Base-by-base conservation (phyloP, 2,888 invertebrate genomes). In the Thyatira batis region DNA sequence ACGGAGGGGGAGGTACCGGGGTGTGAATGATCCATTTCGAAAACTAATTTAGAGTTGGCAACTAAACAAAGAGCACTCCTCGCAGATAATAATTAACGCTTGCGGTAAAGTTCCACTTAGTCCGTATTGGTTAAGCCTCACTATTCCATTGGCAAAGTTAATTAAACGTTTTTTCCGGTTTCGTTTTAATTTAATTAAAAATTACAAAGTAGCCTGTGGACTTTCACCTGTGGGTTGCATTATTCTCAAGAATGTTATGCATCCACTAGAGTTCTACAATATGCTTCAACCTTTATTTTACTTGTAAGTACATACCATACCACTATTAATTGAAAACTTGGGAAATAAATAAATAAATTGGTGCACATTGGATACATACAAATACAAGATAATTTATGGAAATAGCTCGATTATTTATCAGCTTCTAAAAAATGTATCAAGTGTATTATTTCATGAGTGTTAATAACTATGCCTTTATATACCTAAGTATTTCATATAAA, bases 21-120 rank as follows among this genome's bases (percentile, higher is more conserved):
- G 90, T 89, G 90, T 85, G 91, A 91, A 91, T 91, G 92, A 92
- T 92, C 92, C 90, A 92, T 92, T 92, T 91, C 92, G 90, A 92
- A 92, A 92, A 92, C 92, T 92, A 92, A 92, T 92, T 92, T 92
- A 90, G 92, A 92, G 92, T 92, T 92, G 89, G 90, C 91, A 92
- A 92, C 92, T 92, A 91, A 92, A 92, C 92, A 92, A 92, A 89
- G 92, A 91, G 90, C 89, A 91, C 91, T 91, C 84, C 88, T 88
- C 87, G 80, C 89, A 90, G 91, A 92, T 92, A 91, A 92, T 92
- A 92, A 92, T 92, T 92, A 92, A 92, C 89, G 92, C 89, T 89
- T 86, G 92, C 84, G 92, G 91, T 91, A 84, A 85, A 88, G 86
- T 88, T 88, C 87, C 85, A 89, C 90, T 90, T 87, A 87, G 89